phyloP scores from a whole-genome alignment of 2,888 invertebrate species.

The Helobdella robusta region DNA sequence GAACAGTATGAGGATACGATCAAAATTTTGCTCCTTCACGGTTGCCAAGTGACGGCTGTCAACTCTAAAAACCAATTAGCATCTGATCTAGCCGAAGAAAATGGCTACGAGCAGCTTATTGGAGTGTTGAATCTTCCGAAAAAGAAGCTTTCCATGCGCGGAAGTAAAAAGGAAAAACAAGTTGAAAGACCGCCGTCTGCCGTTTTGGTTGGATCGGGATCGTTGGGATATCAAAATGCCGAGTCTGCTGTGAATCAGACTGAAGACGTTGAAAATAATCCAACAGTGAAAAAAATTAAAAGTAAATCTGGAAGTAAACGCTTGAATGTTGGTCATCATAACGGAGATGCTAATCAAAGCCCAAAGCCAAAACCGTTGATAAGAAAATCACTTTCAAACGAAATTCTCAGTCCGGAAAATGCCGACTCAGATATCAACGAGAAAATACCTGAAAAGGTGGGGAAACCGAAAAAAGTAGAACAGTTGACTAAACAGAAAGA shows the following conservation, averaged over 20 bases:
- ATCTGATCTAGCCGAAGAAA: conserved; percentile 34
- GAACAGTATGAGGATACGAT: conserved; percentile 34
- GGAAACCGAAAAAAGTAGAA: neutral
- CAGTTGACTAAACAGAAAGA: neutral
- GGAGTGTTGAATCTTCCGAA: conserved; percentile 31
- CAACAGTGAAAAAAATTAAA: neutral
- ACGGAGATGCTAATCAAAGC: too few relatives aligned
- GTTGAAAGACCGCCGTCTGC: neutral
- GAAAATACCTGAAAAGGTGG: neutral
- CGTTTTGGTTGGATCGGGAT: conserved; percentile 23
- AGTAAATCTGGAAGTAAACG: neutral
- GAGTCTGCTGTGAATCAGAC: neutral
- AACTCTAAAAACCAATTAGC: conserved; percentile 34
- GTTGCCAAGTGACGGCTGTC: conserved; percentile 28
- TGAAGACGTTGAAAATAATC: neutral
- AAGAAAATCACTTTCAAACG: too few relatives aligned
- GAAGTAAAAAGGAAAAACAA: conserved; percentile 29
- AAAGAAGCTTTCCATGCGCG: conserved; percentile 27
- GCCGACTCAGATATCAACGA: neutral
- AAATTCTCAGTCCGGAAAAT: too few relatives aligned
- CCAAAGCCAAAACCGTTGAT: too few relatives aligned
- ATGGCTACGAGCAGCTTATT: conserved; percentile 34
- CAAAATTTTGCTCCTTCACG: conserved; percentile 30
- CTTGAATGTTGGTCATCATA: too few relatives aligned
- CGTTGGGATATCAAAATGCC: neutral